phyloP scores from a whole-genome alignment of 2,797 vertebrate species.

The Triplophysa bombifrons region DNA sequence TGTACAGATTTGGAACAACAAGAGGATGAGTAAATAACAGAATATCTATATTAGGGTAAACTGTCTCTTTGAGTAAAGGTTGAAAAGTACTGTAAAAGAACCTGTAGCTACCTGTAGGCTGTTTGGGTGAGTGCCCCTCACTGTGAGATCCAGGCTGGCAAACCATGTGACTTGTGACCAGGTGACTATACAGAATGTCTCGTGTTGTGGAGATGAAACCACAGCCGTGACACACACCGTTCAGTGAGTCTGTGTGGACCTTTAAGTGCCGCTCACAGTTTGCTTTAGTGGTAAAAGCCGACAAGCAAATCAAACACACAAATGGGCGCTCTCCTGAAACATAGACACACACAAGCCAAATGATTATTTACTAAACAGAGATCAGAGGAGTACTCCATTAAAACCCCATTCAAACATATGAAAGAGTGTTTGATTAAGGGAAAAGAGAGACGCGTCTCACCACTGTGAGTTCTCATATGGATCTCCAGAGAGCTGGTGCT shows the following conservation, averaged over 20 bases:
- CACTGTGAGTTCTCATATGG: slow-evolving; percentile 97
- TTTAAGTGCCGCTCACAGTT: slow-evolving; percentile 98
- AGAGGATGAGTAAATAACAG: neutral
- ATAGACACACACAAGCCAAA: slow-evolving; percentile 20
- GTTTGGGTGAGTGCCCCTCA: slow-evolving; percentile 86
- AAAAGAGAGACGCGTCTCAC: slow-evolving; percentile 69
- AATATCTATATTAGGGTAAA: too few species aligned
- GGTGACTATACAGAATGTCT: slow-evolving; percentile 96
- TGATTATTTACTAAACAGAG: neutral
- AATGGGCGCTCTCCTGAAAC: slow-evolving; percentile 92
- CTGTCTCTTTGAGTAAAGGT: too few species aligned
- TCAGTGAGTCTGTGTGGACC: slow-evolving; percentile 94
- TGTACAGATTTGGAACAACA: neutral
- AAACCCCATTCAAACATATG: neutral
- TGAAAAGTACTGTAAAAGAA: neutral
- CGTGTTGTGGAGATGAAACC: slow-evolving; percentile 94
- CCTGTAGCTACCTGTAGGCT: slow-evolving; percentile 77
- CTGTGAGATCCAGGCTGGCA: slow-evolving; percentile 93
- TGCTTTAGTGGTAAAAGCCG: slow-evolving; percentile 97
- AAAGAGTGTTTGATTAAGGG: neutral
- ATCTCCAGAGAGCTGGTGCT: slow-evolving; percentile 98
- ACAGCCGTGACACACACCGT: slow-evolving; percentile 93
- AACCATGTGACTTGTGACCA: slow-evolving; percentile 96
- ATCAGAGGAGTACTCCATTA: neutral
- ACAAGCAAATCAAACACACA: slow-evolving; percentile 94